phyloP scores from a whole-genome alignment of 2,888 invertebrate genomes.

The Ommatoiulus sabulosus region DNA sequence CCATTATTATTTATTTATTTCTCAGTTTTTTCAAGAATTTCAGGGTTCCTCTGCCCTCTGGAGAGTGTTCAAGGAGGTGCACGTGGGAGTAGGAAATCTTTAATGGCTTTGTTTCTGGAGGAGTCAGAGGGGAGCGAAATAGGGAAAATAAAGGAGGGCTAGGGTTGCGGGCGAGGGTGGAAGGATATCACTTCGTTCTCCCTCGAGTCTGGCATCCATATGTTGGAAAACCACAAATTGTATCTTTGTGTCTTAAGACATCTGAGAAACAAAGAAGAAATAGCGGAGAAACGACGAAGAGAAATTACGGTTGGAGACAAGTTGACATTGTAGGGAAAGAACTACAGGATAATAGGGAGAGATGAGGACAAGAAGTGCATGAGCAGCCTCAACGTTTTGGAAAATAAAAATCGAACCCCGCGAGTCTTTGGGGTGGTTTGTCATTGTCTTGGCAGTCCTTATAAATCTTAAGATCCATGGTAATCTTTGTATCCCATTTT shows the following conservation, averaged over 20 bases:
- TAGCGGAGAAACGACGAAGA: neutral
- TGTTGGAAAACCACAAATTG: slow-evolving; percentile 45
- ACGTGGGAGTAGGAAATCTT: slow-evolving; percentile 43
- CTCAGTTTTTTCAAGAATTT: slow-evolving; percentile 9
- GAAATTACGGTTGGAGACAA: slow-evolving; percentile 30
- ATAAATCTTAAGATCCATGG: neutral
- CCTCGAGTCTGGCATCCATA: slow-evolving; percentile 25
- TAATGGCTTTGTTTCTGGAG: slow-evolving; percentile 43
- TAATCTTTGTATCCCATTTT: neutral
- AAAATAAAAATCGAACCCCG: neutral
- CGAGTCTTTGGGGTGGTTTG: neutral
- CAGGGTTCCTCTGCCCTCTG: slow-evolving; percentile 33
- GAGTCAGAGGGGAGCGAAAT: slow-evolving; percentile 33
- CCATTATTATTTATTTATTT: slow-evolving; percentile 43
- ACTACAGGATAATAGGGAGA: neutral
- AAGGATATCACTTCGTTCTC: slow-evolving; percentile 23
- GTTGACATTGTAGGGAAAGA: neutral
- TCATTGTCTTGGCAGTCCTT: neutral
- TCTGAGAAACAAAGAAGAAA: slow-evolving; percentile 52
- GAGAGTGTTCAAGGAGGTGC: slow-evolving; percentile 43
- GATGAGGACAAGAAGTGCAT: neutral
- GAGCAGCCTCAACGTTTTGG: neutral
- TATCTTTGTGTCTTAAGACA: slow-evolving; percentile 52
- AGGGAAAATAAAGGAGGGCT: slow-evolving; percentile 34
- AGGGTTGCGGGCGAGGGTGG: slow-evolving; percentile 48